Percentiles rank a stretch among this genome's conserved stretches.
These are phyloP conservation scores for Crossaster papposus DNA, from an alignment of 53 echinoderm and acorn worm genomes.

Conservation along the genomic window DNA sequence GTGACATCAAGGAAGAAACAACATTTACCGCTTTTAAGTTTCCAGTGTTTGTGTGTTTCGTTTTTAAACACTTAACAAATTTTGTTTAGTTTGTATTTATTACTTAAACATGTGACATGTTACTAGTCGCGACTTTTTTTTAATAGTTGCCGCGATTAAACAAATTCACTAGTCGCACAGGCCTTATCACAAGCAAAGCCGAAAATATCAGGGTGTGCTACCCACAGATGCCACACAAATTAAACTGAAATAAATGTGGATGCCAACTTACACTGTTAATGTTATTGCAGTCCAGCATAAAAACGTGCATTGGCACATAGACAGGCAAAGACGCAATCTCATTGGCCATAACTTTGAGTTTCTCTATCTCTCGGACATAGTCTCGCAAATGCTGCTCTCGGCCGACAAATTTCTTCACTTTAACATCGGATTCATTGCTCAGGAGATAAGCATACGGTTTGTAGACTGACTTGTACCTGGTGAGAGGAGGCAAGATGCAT, in stretches of 20 bases:
- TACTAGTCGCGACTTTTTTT: no score
- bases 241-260: not conserved
- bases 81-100: no score
- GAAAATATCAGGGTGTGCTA: no score
- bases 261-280: constrained; percentile 81
- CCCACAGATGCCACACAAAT: no score
- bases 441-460: constrained; percentile 87
- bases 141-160: no score
- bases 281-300: constrained; percentile 82
- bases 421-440: constrained; percentile 71
- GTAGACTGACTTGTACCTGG: constrained; percentile 88
- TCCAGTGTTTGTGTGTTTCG: no score
- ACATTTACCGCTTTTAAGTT: no score
- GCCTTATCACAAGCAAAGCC: no score
- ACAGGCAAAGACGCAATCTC: constrained; percentile 85
- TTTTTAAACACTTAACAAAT: no score
- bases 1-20: no score
- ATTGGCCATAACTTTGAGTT: constrained; percentile 86
- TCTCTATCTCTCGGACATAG: constrained; percentile 96
- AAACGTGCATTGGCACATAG: constrained; percentile 94
- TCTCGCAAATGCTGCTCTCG: constrained; percentile 93
- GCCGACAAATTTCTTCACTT: constrained; percentile 84
- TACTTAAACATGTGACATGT: no score
- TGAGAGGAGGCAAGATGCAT: not conserved
- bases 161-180: no score